These are phyloP conservation scores for Thaumatotibia leucotreta DNA, from an alignment of 1,140 invertebrate genomes.

Conservation along the genomic window DNA sequence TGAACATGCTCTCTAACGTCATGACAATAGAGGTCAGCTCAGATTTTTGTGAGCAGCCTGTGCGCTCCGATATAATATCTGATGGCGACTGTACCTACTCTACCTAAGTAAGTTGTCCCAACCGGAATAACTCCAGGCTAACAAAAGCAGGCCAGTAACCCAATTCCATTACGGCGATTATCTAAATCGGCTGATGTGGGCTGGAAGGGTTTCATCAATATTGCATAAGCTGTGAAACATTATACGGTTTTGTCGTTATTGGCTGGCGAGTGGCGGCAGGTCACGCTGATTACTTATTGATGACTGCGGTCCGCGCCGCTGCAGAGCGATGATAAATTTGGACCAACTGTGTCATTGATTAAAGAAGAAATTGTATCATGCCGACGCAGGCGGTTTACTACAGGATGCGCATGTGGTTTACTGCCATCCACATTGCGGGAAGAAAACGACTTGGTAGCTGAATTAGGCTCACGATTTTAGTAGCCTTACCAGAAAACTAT, in stretches of 20 bases:
- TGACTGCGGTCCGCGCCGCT: constrained; percentile 30
- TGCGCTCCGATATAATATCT: no score
- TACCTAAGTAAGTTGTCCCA: background rate
- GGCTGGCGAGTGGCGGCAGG: constrained; percentile 19
- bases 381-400: background rate
- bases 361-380: constrained; percentile 10
- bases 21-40: no score
- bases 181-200: constrained; percentile 15
- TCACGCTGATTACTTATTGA: constrained; percentile 59
- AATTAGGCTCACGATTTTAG: background rate
- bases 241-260: constrained; percentile 17
- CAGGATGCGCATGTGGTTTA: background rate
- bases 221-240: constrained; percentile 22
- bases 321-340: constrained; percentile 27
- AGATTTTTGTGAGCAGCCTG: no score
- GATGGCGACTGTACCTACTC: no score
- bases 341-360: constrained; percentile 25
- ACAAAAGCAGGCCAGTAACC: background rate
- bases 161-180: constrained; percentile 15
- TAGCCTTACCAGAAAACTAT: no score
- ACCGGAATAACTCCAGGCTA: background rate
- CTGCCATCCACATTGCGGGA: background rate
- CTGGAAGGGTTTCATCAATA: constrained; percentile 20
- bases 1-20: no score
- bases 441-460: background rate